Evolutionary conservation across 2,888 invertebrate species (phyloP).

Genomic region (Gnatocerus cornutus): DNA sequence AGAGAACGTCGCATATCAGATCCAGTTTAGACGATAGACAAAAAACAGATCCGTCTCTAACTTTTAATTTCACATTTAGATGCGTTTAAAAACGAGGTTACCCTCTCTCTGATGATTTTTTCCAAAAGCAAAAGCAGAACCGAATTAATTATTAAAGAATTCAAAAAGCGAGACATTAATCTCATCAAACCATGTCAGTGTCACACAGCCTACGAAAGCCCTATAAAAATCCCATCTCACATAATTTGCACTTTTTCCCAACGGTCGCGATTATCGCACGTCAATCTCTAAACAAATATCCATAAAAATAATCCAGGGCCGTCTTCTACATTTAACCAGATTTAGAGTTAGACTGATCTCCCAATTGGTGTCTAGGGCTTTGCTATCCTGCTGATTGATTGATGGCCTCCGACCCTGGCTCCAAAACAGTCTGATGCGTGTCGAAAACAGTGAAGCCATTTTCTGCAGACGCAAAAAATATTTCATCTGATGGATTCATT

Average conservation of each 20-base stretch:
- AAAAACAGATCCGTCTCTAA: background rate
- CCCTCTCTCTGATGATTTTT: slow-evolving; percentile 1
- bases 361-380: slow-evolving; percentile 36
- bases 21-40: background rate
- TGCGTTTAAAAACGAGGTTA: slow-evolving; percentile 19
- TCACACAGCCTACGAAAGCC: slow-evolving; percentile 22
- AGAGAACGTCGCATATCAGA: background rate
- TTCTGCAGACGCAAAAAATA: slow-evolving; percentile 29
- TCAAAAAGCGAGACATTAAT: slow-evolving; percentile 20
- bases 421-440: slow-evolving; percentile 41
- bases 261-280: slow-evolving; percentile 4
- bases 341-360: background rate
- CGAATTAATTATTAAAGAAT: slow-evolving; percentile 12
- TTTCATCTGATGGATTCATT: slow-evolving; percentile 28
- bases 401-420: slow-evolving; percentile 40
- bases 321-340: background rate
- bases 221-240: slow-evolving; percentile 17
- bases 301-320: slow-evolving; percentile 4
- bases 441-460: slow-evolving; percentile 37
- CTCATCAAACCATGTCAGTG: slow-evolving; percentile 24
- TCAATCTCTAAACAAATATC: background rate
- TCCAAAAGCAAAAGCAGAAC: slow-evolving; percentile 4
- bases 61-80: slow-evolving; percentile 9
- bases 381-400: slow-evolving; percentile 39
- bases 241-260: slow-evolving; percentile 20